phyloP scores from a whole-genome alignment of 2,888 invertebrate species.

The Hedychridium roseum region DNA sequence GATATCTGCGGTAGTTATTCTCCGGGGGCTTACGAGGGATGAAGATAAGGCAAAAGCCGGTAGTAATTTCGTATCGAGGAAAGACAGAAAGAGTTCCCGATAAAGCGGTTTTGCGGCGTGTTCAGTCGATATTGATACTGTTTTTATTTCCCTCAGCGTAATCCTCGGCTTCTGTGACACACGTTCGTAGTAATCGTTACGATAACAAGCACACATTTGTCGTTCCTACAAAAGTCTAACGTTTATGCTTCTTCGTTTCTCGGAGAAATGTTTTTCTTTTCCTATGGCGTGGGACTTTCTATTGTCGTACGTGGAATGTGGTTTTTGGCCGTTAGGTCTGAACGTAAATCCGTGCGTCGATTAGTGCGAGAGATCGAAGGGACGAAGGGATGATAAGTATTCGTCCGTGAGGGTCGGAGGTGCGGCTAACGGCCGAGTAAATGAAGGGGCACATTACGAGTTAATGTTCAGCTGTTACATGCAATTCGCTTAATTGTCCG shows the following conservation, averaged over 20 bases:
- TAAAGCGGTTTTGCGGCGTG: conserved; percentile 34
- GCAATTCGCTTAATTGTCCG: conserved; percentile 60
- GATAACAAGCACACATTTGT: too few relatives aligned
- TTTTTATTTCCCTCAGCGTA: conserved; percentile 8
- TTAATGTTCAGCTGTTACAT: conserved; percentile 63
- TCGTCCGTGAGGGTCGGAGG: conserved; percentile 42
- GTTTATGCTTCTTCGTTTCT: too few relatives aligned
- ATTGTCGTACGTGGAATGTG: too few relatives aligned
- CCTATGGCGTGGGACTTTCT: too few relatives aligned
- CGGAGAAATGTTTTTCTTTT: too few relatives aligned
- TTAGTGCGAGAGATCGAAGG: conserved; percentile 46
- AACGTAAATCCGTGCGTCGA: conserved; percentile 39
- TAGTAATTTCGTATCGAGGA: conserved; percentile 51
- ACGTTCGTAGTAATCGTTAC: too few relatives aligned
- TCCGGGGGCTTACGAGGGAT: conserved; percentile 45
- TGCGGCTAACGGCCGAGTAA: conserved; percentile 61
- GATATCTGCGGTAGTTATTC: conserved; percentile 58
- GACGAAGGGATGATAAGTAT: conserved; percentile 46
- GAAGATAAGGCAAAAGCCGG: conserved; percentile 51
- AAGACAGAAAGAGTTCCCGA: conserved; percentile 41
- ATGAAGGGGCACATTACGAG: conserved; percentile 62
- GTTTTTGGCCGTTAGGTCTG: too few relatives aligned
- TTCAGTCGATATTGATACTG: conserved; percentile 22
- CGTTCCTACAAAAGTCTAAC: too few relatives aligned
- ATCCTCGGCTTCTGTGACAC: too few relatives aligned